Evolutionary conservation across 2,113 vertebrate genomes (phyloP), one percentile per base, ranked within the genome.

Genomic region (Bungarus multicinctus): DNA sequence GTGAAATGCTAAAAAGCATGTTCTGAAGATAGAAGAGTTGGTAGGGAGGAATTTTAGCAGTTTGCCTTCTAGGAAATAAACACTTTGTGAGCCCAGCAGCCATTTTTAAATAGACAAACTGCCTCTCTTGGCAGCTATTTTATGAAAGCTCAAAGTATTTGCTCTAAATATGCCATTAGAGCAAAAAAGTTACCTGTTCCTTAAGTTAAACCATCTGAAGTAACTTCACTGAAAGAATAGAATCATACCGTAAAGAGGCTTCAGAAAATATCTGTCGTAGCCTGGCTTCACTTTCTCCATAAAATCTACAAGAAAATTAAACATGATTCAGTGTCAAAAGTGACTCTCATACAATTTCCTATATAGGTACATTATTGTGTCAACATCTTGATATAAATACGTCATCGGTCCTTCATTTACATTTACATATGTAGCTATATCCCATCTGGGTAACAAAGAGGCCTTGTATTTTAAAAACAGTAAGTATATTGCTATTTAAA

Each of bases 191-290:
- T 81, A 10, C 74, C 34, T 43, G 20, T 9, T 39, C 18, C 74
- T 81, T 81, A 81, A 39, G 34, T 22, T 86, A 87, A 95, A 89
- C 23, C 23, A 64, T 2, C 0, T 0, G 0, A 87, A 94, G 39
- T 45, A 92, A 94, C 39, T 64, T 34, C 91, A 85, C 92, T 93
- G 30, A 93, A 90, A 93, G 45, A 92, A 18, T 88, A 47, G 4
- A 60, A 14, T 90, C 90, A 23, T 98, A 99, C 99, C 98, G 96
- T 94, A 98, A 96, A 94, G 98, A 98, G 16, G 99, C 99, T 94
- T 99, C 98, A 4, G 97, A 97, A 95, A 99, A 99, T 95, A 99
- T 99, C 95, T 99, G 98, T 81, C 99, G 98, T 89, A 99, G 97
- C 74, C 97, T 98, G 1, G 98, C 98, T 96, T 99, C 99, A 0